These are phyloP conservation scores for Hyles vespertilio DNA, from an alignment of 1,140 invertebrate genomes.

Conservation along the genomic window DNA sequence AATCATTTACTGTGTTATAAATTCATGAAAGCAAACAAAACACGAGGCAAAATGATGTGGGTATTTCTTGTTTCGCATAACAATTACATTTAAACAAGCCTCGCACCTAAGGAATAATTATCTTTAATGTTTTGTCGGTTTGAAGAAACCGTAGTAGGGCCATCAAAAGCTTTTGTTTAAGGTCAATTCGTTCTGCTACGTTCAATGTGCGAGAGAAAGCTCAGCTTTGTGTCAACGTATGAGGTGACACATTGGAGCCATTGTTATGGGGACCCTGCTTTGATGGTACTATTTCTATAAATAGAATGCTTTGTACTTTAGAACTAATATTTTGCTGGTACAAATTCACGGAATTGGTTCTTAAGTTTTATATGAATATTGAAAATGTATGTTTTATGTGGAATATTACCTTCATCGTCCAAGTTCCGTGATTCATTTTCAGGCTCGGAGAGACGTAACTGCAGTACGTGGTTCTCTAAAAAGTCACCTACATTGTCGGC, in stretches of 20 bases:
- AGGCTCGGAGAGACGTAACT: conserved; percentile 54
- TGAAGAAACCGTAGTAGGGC: background rate
- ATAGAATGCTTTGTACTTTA: background rate
- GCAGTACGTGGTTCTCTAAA: conserved; percentile 62
- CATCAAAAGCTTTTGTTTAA: conserved; percentile 7
- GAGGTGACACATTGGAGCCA: conserved; percentile 5
- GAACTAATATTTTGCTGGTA: no score
- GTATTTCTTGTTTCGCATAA: no score
- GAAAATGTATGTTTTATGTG: background rate
- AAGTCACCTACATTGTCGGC: conserved; percentile 64
- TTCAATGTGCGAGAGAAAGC: conserved; percentile 8
- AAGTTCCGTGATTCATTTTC: conserved; percentile 51
- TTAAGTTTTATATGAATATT: background rate
- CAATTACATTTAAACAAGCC: no score
- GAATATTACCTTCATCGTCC: conserved; percentile 61
- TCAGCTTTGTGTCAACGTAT: conserved; percentile 2
- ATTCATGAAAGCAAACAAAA: no score
- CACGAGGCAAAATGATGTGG: no score
- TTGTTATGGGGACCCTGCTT: conserved; percentile 5
- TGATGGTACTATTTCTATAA: conserved; percentile 2
- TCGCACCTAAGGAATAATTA: no score
- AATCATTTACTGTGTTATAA: no score
- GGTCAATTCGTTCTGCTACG: background rate
- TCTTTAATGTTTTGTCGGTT: no score
- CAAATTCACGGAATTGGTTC: no score